Evolutionary conservation across 2,113 vertebrate species (phyloP), one percentile per base, ranked within the genome.

Genomic region (Siniperca chuatsi): DNA sequence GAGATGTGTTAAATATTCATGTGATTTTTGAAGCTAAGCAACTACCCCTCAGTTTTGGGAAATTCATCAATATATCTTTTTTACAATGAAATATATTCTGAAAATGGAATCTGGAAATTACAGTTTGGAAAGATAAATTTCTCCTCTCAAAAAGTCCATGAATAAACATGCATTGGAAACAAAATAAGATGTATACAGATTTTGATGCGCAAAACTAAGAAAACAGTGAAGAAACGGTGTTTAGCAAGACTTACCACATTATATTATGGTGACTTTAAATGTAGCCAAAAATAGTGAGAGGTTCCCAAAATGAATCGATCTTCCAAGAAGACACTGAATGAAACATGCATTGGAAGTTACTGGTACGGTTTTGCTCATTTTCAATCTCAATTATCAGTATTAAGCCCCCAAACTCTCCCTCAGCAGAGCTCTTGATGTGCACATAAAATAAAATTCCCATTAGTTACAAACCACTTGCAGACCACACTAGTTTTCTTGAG

Each of bases 1-100:
- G 37, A 65, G 65, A 70, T 6, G 72, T 76, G 65, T 85, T 80
- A 48, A 65, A 62, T 57, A 58, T 85, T 71, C 21, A 75, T 85
- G 25, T 54, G 18, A n/a, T 13, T 79, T 73, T 44, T 48, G 20
- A 62, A 68, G 52, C 16, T 13, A 74, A 62, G 61, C 11, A 60
- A 61, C 44, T 42, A 25, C 52, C 62, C 42, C 8, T 33, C 16
- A 21, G 40, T 25, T 60, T 37, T 50, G 52, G 10, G 11, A 50
- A 50, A 16, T 75, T 68, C 35, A 66, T 66, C 35, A 64, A 42
- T 18, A 46, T 16, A 13, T 64, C 15, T 62, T 73, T 54, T 62
- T 79, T 42, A 23, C 11, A 69, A 68, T 33, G 2, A 50, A 50
- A 37, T 18, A 29, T 33, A 20, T 25, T 61, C 62, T 54, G 58